Conservation (phyloP, 2,113 vertebrate genomes). For the Zosterops lateralis region DNA sequence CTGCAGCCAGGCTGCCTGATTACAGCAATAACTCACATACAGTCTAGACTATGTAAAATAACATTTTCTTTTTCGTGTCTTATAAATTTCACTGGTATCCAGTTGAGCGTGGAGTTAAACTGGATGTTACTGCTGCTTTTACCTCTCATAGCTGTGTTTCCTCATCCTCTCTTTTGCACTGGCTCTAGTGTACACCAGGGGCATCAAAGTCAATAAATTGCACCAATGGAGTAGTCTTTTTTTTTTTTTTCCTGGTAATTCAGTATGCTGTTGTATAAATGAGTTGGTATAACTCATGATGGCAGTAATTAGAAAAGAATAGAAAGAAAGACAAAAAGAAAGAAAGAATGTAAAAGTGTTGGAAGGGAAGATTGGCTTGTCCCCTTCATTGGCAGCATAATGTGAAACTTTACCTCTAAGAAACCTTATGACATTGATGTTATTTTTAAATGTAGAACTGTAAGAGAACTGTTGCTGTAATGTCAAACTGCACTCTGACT, state of each 20-base stretch:
- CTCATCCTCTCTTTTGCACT: background rate
- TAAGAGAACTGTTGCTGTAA: background rate
- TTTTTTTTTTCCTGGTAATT: background rate
- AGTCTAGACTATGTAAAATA: background rate
- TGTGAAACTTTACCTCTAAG: background rate
- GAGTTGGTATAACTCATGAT: background rate
- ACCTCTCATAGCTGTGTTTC: background rate
- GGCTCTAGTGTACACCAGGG: background rate
- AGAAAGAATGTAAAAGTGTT: background rate
- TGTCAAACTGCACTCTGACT: background rate
- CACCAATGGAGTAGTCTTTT: background rate
- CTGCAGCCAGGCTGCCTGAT: background rate
- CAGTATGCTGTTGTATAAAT: background rate
- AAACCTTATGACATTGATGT: background rate
- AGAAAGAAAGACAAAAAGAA: no score
- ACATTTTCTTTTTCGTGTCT: background rate
- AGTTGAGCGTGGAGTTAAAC: background rate
- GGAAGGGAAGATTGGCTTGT: background rate
- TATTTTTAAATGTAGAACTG: constrained; percentile 3
- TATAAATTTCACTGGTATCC: background rate
- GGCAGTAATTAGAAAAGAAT: background rate
- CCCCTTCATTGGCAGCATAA: background rate
- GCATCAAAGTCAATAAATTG: background rate
- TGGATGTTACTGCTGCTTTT: background rate
- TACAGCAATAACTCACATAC: background rate